Evolutionary conservation across 1,140 invertebrate genomes (phyloP).

Genomic region (Trypoxylus dichotomus): DNA sequence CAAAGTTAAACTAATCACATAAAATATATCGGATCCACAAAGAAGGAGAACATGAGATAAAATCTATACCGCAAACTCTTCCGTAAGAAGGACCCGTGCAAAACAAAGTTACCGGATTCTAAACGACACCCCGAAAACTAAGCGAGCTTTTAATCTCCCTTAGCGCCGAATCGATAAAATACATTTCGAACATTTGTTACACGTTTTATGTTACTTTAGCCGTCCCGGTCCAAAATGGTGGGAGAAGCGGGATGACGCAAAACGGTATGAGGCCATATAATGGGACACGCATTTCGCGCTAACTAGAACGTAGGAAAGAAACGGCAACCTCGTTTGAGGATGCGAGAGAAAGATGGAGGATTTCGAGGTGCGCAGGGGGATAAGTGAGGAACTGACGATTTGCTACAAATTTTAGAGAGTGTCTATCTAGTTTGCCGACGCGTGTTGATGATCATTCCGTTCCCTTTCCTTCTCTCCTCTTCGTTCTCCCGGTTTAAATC

Average conservation of each 20-base stretch:
- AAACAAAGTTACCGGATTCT: too few species aligned
- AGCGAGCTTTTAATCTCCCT: not conserved
- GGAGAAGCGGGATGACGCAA: too few species aligned
- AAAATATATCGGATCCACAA: too few species aligned
- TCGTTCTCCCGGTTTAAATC: not conserved
- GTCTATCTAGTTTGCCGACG: not conserved
- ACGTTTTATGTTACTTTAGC: slow-evolving; percentile 9
- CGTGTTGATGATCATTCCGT: not conserved
- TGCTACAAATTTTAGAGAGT: not conserved
- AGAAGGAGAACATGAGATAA: too few species aligned
- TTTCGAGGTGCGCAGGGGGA: not conserved
- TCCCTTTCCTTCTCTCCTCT: not conserved
- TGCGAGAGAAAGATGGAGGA: not conserved
- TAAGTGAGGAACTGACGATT: not conserved
- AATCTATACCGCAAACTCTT: too few species aligned
- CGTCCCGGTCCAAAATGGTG: not conserved
- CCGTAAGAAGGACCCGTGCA: too few species aligned
- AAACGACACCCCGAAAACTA: not conserved
- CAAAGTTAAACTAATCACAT: too few species aligned
- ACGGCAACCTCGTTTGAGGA: not conserved
- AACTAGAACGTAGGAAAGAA: not conserved
- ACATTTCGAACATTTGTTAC: slow-evolving; percentile 21
- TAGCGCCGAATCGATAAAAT: slow-evolving; percentile 3
- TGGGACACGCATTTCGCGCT: not conserved
- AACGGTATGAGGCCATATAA: not conserved